A percentile compares a stretch with the other conserved stretches of the same genome.
phyloP scores from a whole-genome alignment of 2,797 vertebrate genomes.

The Pseudocheirus occidentalis region DNA sequence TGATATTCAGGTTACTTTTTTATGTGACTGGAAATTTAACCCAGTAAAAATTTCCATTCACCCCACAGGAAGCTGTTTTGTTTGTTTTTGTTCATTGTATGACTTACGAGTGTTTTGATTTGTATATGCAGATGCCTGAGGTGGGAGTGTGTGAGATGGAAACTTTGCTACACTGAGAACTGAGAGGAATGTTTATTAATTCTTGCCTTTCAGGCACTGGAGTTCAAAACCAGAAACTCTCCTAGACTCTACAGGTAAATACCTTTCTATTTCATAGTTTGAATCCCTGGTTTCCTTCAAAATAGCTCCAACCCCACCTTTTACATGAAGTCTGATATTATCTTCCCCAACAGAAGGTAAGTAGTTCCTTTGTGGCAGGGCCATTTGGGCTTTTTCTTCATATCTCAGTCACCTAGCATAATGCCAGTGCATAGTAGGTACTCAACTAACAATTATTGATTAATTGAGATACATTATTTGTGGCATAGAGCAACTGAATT shows the following conservation, averaged over 20 bases:
- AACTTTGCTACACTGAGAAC: conserved; percentile 62
- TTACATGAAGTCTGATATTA: neutral
- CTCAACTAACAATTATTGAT: neutral
- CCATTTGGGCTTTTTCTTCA: neutral
- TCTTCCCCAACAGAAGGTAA: neutral
- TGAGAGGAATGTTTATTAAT: conserved; percentile 52
- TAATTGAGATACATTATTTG: neutral
- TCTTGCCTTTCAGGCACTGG: conserved; percentile 42
- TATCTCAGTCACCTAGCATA: neutral
- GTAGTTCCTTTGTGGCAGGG: neutral
- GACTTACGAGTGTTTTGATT: conserved; percentile 78
- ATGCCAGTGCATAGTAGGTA: neutral
- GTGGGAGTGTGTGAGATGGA: conserved; percentile 62
- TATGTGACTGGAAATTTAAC: conserved; percentile 68
- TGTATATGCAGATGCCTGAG: conserved; percentile 69
- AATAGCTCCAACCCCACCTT: neutral
- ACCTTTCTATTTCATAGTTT: conserved; percentile 23
- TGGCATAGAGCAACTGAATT: neutral
- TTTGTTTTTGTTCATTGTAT: conserved; percentile 74
- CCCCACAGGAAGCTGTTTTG: conserved; percentile 68
- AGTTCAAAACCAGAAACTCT: neutral
- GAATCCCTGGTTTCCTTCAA: conserved; percentile 10
- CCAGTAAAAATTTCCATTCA: conserved; percentile 73
- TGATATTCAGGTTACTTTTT: conserved; percentile 64
- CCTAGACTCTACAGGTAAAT: conserved; percentile 33